Evolutionary conservation across 2,113 vertebrate species (phyloP).

Genomic region (Eonycteris spelaea): DNA sequence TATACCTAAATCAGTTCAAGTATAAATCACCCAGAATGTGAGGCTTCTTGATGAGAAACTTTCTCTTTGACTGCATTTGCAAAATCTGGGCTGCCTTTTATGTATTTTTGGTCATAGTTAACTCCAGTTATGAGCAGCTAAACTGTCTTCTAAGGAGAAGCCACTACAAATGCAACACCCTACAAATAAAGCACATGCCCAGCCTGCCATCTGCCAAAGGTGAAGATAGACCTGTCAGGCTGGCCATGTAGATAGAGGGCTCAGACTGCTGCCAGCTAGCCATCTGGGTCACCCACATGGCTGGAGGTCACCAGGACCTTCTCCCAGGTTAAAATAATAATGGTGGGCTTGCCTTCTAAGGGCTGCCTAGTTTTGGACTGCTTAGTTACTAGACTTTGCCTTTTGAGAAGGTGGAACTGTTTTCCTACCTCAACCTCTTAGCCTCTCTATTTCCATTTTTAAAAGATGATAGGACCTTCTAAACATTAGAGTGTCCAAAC

Average conservation of each 20-base stretch:
- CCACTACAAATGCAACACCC: no score
- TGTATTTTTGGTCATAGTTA: background rate
- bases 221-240: background rate
- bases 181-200: background rate
- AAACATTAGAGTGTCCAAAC: background rate
- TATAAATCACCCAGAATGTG: constrained; percentile 48
- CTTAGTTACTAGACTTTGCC: background rate
- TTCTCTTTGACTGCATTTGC: background rate
- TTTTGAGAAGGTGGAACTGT: background rate
- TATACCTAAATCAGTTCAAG: constrained; percentile 37
- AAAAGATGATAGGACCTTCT: background rate
- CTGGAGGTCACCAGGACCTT: background rate
- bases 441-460: background rate
- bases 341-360: background rate
- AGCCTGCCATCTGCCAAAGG: background rate
- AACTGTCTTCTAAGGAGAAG: background rate
- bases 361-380: background rate
- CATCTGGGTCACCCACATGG: constrained; percentile 1
- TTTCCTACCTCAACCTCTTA: background rate
- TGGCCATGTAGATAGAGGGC: background rate
- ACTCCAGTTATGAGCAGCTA: background rate
- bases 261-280: background rate
- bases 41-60: background rate
- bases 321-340: background rate
- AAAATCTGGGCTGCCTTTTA: background rate